These are phyloP conservation scores for Tachystola acroxantha DNA, from an alignment of 2,888 invertebrate genomes.

Conservation along the genomic window DNA sequence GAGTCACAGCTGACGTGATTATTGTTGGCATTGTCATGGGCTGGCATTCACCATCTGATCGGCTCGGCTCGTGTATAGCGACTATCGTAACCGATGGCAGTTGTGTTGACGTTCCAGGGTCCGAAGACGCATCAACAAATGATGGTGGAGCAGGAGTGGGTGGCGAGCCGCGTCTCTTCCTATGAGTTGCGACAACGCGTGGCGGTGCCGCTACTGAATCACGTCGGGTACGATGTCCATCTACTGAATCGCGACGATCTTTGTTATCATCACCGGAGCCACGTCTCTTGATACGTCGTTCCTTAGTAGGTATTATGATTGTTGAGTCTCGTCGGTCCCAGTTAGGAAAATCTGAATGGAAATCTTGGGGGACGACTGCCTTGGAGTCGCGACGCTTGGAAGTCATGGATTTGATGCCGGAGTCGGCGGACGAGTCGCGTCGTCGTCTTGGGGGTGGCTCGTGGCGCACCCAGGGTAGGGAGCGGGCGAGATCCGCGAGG, in stretches of 20 bases:
- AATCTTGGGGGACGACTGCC: conserved; percentile 79
- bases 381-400: conserved; percentile 86
- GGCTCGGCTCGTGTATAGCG: conserved; percentile 65
- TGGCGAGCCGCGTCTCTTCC: conserved; percentile 71
- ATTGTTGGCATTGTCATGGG: conserved; percentile 84
- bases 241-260: conserved; percentile 82
- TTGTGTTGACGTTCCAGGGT: conserved; percentile 79
- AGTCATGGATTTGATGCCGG: conserved; percentile 87
- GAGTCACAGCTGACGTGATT: conserved; percentile 89
- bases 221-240: conserved; percentile 82
- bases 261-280: conserved; percentile 81
- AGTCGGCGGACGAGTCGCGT: conserved; percentile 93
- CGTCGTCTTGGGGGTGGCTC: conserved; percentile 82
- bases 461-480: conserved; percentile 88
- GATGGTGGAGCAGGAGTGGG: conserved; percentile 66
- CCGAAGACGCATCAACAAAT: conserved; percentile 80
- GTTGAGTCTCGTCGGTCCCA: conserved; percentile 85
- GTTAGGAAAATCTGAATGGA: conserved; percentile 84
- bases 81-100: conserved; percentile 69
- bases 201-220: conserved; percentile 83
- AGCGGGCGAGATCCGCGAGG: conserved; percentile 91
- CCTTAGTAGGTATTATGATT: conserved; percentile 64
- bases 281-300: conserved; percentile 71
- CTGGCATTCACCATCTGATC: conserved; percentile 81
- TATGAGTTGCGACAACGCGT: conserved; percentile 80